A percentile compares a stretch with the other conserved stretches of the same genome.
Evolutionary conservation across 1,140 invertebrate genomes (phyloP).

Genomic region (Zelostemma sp.): DNA sequence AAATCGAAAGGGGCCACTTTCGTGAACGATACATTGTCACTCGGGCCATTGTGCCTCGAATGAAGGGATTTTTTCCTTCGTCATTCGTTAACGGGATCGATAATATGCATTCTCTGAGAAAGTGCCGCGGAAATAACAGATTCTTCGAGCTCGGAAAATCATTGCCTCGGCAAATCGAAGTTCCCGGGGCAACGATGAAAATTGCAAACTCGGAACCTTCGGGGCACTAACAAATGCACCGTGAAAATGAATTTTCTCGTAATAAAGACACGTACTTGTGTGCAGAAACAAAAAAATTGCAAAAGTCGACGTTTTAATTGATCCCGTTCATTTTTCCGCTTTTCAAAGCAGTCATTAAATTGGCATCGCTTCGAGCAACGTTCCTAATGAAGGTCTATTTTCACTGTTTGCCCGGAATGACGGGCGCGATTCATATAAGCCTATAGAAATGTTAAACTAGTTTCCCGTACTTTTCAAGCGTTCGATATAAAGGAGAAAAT

Average conservation of each 20-base stretch:
- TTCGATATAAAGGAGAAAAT: conserved; percentile 69
- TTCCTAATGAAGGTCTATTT: conserved; percentile 45
- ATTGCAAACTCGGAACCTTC: no score
- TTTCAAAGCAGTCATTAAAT: conserved; percentile 1
- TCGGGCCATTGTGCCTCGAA: conserved; percentile 38
- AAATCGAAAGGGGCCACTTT: conserved; percentile 43
- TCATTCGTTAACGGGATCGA: conserved; percentile 40
- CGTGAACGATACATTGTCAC: conserved; percentile 49
- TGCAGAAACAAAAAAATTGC: no score
- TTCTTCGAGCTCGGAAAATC: conserved; percentile 30
- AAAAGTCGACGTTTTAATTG: background rate
- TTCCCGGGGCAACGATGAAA: background rate
- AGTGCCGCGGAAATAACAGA: conserved; percentile 37
- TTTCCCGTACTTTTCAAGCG: conserved; percentile 63
- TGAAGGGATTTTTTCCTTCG: conserved; percentile 26
- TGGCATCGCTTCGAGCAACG: no score
- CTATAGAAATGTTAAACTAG: conserved; percentile 67
- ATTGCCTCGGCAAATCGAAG: conserved; percentile 30
- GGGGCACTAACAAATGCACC: no score
- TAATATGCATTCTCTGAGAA: conserved; percentile 37
- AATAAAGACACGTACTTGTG: no score
- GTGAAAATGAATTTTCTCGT: no score
- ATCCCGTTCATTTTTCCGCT: conserved; percentile 9
- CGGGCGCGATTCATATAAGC: conserved; percentile 44
- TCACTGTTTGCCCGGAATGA: conserved; percentile 52